Conservation (phyloP, 2,888 invertebrate genomes). For the Rapana venosa region DNA sequence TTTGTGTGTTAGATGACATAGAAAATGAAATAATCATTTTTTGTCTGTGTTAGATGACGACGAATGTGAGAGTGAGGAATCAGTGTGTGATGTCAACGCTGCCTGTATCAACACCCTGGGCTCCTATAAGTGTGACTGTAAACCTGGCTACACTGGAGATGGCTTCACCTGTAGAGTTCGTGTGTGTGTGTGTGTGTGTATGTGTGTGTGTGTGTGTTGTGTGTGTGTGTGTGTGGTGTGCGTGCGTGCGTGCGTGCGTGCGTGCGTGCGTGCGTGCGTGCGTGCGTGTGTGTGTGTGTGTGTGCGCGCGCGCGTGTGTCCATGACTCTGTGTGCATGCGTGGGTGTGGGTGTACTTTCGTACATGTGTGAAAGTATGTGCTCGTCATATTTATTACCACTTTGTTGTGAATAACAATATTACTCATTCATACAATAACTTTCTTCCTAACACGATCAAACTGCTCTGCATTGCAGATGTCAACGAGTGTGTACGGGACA, state of each 20-base stretch:
- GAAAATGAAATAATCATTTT: no score
- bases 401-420: no score
- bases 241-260: neutral
- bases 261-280: neutral
- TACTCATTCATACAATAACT: no score
- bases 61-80: slow-evolving; percentile 86
- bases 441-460: neutral
- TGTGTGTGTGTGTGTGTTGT: neutral
- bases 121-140: slow-evolving; percentile 89
- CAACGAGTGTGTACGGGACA: slow-evolving; percentile 83
- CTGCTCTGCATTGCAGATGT: slow-evolving; percentile 81
- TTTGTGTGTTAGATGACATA: no score
- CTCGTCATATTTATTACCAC: no score
- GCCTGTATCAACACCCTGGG: slow-evolving; percentile 90
- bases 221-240: neutral
- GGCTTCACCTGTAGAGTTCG: slow-evolving; percentile 75
- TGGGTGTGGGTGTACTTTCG: neutral
- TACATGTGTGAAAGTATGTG: no score
- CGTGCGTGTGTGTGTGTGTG: neutral
- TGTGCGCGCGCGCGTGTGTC: no score
- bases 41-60: slow-evolving; percentile 84
- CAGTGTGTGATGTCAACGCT: slow-evolving; percentile 87
- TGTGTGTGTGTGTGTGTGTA: slow-evolving; percentile 42
- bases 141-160: slow-evolving; percentile 87
- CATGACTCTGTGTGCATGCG: neutral